These are phyloP conservation scores for Xiphophorus couchianus DNA, from an alignment of 2,113 vertebrate species.

Conservation along the genomic window DNA sequence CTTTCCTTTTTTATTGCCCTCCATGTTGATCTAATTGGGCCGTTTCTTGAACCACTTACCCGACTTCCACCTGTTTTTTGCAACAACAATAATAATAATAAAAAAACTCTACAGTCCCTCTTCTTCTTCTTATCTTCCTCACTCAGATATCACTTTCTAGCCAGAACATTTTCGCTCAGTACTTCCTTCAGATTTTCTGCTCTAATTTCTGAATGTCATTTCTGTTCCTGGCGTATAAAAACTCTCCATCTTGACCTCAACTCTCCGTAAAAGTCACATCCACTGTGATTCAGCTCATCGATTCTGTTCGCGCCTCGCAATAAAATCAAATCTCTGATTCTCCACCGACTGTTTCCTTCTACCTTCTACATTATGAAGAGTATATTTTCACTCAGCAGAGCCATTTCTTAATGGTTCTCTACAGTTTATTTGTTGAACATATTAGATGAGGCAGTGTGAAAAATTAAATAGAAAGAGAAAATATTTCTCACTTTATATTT, in stretches of 20 bases:
- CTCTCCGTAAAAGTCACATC: neutral
- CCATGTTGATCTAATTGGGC: neutral
- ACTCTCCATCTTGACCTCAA: neutral
- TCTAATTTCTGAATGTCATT: conserved; percentile 38
- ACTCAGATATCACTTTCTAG: conserved; percentile 4
- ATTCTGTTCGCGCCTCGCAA: neutral
- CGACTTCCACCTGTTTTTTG: conserved; percentile 5
- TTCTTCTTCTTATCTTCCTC: conserved; percentile 5
- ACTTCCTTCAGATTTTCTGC: conserved; percentile 22
- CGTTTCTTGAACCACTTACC: neutral
- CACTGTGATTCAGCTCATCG: neutral
- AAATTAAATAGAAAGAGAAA: too few species aligned
- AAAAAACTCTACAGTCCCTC: neutral
- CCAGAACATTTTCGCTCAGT: conserved; percentile 5
- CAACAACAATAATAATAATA: too few species aligned
- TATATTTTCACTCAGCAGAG: neutral
- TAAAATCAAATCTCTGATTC: neutral
- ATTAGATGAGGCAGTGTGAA: too few species aligned
- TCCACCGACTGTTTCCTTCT: too few species aligned
- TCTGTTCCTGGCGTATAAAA: neutral
- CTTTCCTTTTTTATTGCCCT: conserved; percentile 1
- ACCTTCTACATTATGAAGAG: too few species aligned
- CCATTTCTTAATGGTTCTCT: neutral
- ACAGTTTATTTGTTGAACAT: neutral
- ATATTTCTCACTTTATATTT: too few species aligned